phyloP scores from a whole-genome alignment of 2,113 vertebrate genomes.

The Tautogolabrus adspersus region DNA sequence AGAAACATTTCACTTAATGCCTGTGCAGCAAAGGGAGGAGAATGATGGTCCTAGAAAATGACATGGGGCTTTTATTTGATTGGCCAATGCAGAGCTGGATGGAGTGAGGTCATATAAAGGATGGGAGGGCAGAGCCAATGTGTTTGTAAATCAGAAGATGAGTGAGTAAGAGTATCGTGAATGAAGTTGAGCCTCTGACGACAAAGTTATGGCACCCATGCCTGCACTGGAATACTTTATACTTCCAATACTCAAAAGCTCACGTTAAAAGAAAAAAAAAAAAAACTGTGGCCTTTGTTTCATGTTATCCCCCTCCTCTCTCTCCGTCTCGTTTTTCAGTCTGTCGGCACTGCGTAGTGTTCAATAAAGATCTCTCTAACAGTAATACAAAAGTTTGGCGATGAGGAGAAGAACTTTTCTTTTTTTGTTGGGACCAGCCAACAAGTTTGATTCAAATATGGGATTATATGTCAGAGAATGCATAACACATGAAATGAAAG shows the following conservation, averaged over 20 bases:
- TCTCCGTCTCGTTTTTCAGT: background rate
- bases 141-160: background rate
- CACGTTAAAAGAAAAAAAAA: background rate
- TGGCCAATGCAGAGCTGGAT: conserved; percentile 4
- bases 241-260: background rate
- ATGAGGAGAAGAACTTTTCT: conserved; percentile 36
- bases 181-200: background rate
- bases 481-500: conserved; percentile 41
- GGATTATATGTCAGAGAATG: conserved; percentile 39
- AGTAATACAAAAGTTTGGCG: conserved; percentile 69
- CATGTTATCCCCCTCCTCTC: background rate
- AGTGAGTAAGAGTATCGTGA: background rate
- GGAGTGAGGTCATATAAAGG: background rate
- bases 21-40: conserved; percentile 31
- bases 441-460: conserved; percentile 63
- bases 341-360: background rate
- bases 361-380: conserved; percentile 44
- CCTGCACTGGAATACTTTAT: background rate
- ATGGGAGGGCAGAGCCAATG: background rate
- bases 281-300: background rate
- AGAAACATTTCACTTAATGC: conserved; percentile 36
- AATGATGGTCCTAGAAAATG: conserved; percentile 16
- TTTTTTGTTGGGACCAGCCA: conserved; percentile 78
- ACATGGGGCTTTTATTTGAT: conserved; percentile 9
- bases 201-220: background rate